A percentile compares a stretch with the other conserved stretches of the same genome.
These are phyloP conservation scores for Vanessa tameamea DNA, from an alignment of 1,140 invertebrate genomes.

Conservation along the genomic window DNA sequence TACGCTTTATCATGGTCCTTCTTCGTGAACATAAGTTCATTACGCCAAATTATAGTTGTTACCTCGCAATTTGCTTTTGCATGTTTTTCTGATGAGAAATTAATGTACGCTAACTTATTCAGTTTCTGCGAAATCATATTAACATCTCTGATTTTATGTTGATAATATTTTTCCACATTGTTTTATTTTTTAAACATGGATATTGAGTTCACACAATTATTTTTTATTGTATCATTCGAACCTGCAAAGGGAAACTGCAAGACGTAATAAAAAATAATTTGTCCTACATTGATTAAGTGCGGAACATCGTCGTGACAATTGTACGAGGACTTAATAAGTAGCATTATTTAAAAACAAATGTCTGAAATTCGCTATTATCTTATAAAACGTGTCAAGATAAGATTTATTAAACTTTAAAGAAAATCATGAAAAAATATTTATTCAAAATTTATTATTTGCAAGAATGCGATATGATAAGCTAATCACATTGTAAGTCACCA, in stretches of 20 bases:
- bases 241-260: neutral
- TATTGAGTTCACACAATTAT: slow-evolving; percentile 27
- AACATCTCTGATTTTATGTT: slow-evolving; percentile 40
- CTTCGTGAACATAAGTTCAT: slow-evolving; percentile 60
- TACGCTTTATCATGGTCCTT: slow-evolving; percentile 46
- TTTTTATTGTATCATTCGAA: slow-evolving; percentile 1
- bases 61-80: slow-evolving; percentile 59
- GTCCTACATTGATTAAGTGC: neutral
- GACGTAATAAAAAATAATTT: neutral
- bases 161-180: slow-evolving; percentile 38
- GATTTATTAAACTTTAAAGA: too few relatives aligned
- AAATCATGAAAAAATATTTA: too few relatives aligned
- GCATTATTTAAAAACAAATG: too few relatives aligned
- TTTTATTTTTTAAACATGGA: slow-evolving; percentile 25
- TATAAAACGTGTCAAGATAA: too few relatives aligned
- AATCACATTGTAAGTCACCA: too few relatives aligned
- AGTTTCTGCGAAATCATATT: slow-evolving; percentile 41
- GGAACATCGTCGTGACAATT: too few relatives aligned
- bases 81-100: slow-evolving; percentile 60
- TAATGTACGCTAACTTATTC: slow-evolving; percentile 40
- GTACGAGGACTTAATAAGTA: too few relatives aligned
- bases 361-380: too few relatives aligned
- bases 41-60: slow-evolving; percentile 68
- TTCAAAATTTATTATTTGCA: too few relatives aligned
- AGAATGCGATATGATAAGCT: too few relatives aligned